Evolutionary conservation across 2,797 vertebrate species (phyloP), one percentile per base, ranked within the genome.

Genomic region (Schizothorax lantsangensis): DNA sequence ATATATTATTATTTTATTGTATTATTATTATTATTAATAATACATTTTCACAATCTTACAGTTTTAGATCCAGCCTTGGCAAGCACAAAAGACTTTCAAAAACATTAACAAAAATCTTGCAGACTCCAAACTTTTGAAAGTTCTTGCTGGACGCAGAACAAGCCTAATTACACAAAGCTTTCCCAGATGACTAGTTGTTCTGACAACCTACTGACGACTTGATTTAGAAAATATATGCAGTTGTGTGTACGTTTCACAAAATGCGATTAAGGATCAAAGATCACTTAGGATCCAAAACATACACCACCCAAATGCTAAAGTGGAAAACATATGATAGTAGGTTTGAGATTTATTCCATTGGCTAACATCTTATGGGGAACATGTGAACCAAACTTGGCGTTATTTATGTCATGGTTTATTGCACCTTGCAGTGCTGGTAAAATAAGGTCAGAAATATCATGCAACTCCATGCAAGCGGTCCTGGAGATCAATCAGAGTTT

Each of bases 401-500:
- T 33, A 52, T 69, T 79, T 43, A 15, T 79, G 64, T 30, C 30
- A 66, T 47, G 59, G 73, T 52, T 26, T 49, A 84, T 30, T 59
- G 49, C n/a, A 79, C 66, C 38, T 79, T 47, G 59, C 33, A 84
- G 11, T 9, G 59, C 57, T 84, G 73, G 40, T 54, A 45, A 85
- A 79, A 79, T 79, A 78, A 71, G 62, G 64, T 79, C 84, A 71
- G 77, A 23, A 71, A 80, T 78, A 84, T 72, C 86, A 89, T 59
- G 64, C 88, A 87, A 86, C 54, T 83, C 38, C 54, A 45, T 81
- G 62, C 73, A 40, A 88, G 71, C 19, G 5, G 86, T 78, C 69
- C 86, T 49, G 10, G 45, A 82, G 88, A 66, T 88, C 75, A 79
- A 81, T 88, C 71, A 36, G 78, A 86, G 69, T 86, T 79, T 81